Base-by-base conservation (phyloP, 2,797 vertebrate species). In the Sebastes steindachneri region DNA sequence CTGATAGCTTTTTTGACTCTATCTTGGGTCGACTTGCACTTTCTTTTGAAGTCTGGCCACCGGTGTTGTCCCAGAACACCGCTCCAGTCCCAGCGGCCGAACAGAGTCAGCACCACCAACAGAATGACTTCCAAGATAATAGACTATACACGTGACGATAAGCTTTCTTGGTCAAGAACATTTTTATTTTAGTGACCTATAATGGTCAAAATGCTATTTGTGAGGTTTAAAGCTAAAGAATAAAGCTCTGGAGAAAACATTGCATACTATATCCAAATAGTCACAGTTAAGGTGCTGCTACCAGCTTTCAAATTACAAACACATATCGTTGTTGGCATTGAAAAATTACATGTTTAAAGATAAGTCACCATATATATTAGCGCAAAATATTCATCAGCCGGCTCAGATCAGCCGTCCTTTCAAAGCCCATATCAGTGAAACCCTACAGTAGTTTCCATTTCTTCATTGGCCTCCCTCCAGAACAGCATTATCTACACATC, bases 401-500 rank as follows among this genome's bases (percentile, higher is more conserved):
- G 28, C 60, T 80, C 41, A 64, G 41, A 62, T 84, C 60, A 74
- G 67, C 67, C 55, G 1, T 66, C 79, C 55, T 80, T 68, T 37
- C 65, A 86, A 78, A 88, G 73, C 75, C 80, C 25, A 12, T 64
- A 80, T 87, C 51, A 74, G 78, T 80, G 75, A 68, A 37, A 76
- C 35, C 14, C 64, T 19, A 28, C 79, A 80, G 75, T 80, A 71
- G 88, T 86, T 80, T 86, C 84, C 51, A 74, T 89, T 80, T 86
- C 87, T 73, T 58, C 5, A 7, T 29, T 89, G 90, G 80, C 68
- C 21, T 78, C 62, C 3, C 21, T 89, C 89, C 92, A 91, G 54
- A 79, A n/a, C 67, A 11, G 68, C 28, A 75, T 91, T 85, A 83
- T 92, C 85, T 87, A 19, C 73, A 85, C 71, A 75, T 88, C 84